phyloP scores from a whole-genome alignment of 2,888 invertebrate species.

The Omphaloscelis lunosa region DNA sequence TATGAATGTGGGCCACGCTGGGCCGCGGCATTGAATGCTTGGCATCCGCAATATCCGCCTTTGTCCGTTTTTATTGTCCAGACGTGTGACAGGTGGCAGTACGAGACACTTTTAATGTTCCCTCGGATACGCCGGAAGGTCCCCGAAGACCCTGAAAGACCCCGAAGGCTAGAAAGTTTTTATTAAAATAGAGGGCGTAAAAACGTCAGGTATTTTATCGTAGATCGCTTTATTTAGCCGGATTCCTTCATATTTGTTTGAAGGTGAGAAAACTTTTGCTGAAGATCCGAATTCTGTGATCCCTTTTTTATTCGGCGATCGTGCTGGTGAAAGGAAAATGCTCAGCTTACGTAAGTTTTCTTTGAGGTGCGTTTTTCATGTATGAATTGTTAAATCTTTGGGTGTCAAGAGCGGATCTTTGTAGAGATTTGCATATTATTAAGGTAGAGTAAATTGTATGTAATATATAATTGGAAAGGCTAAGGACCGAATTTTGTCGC shows the following conservation, averaged over 20 bases:
- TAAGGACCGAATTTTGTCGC: constrained; percentile 1
- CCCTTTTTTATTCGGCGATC: constrained; percentile 35
- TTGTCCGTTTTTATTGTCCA: constrained; percentile 62
- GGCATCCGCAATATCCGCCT: constrained; percentile 66
- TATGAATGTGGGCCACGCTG: constrained; percentile 51
- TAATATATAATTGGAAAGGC: too few relatives aligned
- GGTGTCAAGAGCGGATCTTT: constrained; percentile 42
- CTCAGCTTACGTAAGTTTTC: constrained; percentile 39
- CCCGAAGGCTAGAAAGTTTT: constrained; percentile 10
- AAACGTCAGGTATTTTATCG: constrained; percentile 29
- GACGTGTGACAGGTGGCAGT: constrained; percentile 51
- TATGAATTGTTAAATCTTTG: constrained; percentile 53
- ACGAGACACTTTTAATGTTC: constrained; percentile 54
- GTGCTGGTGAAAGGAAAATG: constrained; percentile 43
- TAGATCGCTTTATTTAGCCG: constrained; percentile 46
- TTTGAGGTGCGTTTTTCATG: constrained; percentile 22
- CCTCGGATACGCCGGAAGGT: constrained; percentile 18
- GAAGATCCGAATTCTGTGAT: constrained; percentile 40
- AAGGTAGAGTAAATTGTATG: constrained; percentile 39
- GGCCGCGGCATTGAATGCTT: constrained; percentile 49
- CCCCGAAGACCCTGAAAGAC: constrained; percentile 10
- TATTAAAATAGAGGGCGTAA: constrained; percentile 35
- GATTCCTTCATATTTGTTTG: constrained; percentile 38
- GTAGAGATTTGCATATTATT: constrained; percentile 51
- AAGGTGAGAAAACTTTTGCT: constrained; percentile 41